phyloP scores from a whole-genome alignment of 1,140 invertebrate species.

The Zaprionus vittiger region DNA sequence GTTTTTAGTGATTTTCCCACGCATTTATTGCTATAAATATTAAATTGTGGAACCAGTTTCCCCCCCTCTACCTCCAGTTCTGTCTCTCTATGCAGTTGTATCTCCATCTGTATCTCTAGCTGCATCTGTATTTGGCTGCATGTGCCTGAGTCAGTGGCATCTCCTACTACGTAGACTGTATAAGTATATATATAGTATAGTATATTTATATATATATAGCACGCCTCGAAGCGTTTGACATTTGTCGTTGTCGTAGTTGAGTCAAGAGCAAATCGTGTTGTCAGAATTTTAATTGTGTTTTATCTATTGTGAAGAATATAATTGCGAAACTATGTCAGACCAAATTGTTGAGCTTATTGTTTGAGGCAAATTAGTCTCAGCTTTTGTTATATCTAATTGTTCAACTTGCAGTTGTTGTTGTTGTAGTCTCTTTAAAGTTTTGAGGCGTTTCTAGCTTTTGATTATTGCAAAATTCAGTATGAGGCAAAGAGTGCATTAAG shows the following conservation, averaged over 20 bases:
- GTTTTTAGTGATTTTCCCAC: constrained; percentile 66
- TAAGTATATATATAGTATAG: not conserved
- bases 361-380: constrained; percentile 11
- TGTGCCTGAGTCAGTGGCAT: constrained; percentile 41
- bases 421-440: not conserved
- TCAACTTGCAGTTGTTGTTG: not conserved
- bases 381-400: constrained; percentile 46
- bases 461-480: constrained; percentile 19
- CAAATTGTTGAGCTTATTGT: constrained; percentile 25
- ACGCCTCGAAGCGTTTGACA: constrained; percentile 54
- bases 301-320: constrained; percentile 59
- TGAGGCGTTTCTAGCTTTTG: constrained; percentile 21
- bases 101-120: constrained; percentile 47
- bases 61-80: constrained; percentile 47
- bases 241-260: constrained; percentile 34
- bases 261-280: constrained; percentile 71
- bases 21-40: constrained; percentile 75
- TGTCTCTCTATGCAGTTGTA: constrained; percentile 15
- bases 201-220: constrained; percentile 14
- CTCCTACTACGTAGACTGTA: constrained; percentile 1
- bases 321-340: constrained; percentile 68
- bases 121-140: constrained; percentile 57
- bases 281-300: constrained; percentile 67
- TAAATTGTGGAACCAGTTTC: constrained; percentile 71
- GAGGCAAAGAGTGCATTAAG: constrained; percentile 9